Conservation (phyloP, 2,888 invertebrate species). For the Blastobasis adustella region DNA sequence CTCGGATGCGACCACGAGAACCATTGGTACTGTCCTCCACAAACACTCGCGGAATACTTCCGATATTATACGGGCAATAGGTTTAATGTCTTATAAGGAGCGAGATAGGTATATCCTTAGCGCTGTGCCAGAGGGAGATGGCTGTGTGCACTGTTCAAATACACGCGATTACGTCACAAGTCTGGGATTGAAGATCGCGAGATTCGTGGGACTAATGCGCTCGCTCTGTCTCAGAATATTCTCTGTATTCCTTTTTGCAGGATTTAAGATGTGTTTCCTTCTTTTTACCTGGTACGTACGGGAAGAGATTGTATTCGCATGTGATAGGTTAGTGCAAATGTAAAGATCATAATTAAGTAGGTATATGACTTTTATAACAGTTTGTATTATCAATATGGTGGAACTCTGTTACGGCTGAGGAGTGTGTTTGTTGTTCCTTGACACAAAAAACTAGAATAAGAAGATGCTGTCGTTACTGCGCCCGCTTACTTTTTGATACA, state of each 20-base stretch:
- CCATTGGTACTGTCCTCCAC: conserved; percentile 26
- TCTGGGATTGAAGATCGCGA: conserved; percentile 26
- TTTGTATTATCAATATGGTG: too few species aligned
- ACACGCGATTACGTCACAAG: conserved; percentile 33
- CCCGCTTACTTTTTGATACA: too few species aligned
- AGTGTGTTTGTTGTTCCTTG: too few species aligned
- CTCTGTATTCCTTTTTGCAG: conserved; percentile 8
- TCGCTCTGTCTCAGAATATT: conserved; percentile 1
- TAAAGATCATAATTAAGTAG: too few species aligned
- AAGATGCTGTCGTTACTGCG: too few species aligned
- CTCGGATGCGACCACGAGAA: conserved; percentile 1
- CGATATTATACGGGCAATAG: conserved; percentile 53
- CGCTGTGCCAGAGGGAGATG: conserved; percentile 12
- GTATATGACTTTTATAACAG: too few species aligned
- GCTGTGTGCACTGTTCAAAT: conserved; percentile 34
- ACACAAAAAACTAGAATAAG: too few species aligned
- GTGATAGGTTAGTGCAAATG: too few species aligned
- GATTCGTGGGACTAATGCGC: conserved; percentile 20
- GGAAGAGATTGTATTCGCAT: too few species aligned
- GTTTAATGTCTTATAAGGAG: conserved; percentile 50
- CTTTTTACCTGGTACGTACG: too few species aligned
- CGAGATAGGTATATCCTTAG: conserved; percentile 17
- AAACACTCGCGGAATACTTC: conserved; percentile 49
- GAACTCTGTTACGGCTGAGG: too few species aligned
- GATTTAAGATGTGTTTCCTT: conserved; percentile 1